phyloP scores from a whole-genome alignment of 2,888 invertebrate species.

The Parnassius smintheus region DNA sequence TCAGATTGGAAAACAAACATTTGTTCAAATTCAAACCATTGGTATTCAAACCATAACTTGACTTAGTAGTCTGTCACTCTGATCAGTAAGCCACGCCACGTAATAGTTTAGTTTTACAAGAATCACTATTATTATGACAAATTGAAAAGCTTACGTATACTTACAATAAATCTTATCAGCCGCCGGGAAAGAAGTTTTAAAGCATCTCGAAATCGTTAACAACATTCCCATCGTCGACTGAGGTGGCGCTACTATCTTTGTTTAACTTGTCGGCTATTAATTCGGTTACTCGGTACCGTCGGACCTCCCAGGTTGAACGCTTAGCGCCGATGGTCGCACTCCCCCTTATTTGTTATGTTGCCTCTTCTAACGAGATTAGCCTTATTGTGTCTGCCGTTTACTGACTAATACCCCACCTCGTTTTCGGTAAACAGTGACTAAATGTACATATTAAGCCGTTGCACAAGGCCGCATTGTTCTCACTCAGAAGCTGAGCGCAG shows the following conservation, averaged over 20 bases:
- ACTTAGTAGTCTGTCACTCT: no score
- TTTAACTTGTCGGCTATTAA: constrained; percentile 62
- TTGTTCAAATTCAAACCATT: no score
- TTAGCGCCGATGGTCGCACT: constrained; percentile 46
- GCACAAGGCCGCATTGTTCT: constrained; percentile 23
- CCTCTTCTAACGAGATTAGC: constrained; percentile 53
- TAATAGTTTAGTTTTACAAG: no score
- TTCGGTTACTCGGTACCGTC: constrained; percentile 44
- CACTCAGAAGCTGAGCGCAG: constrained; percentile 9
- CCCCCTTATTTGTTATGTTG: constrained; percentile 54
- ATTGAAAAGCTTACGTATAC: constrained; percentile 14
- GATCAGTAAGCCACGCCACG: no score
- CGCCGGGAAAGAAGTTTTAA: constrained; percentile 32
- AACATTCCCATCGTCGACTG: constrained; percentile 48
- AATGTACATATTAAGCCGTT: constrained; percentile 22
- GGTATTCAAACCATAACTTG: no score
- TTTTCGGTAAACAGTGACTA: constrained; percentile 26
- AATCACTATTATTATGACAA: constrained; percentile 6
- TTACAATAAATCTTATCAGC: constrained; percentile 29
- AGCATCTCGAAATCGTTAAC: constrained; percentile 37
- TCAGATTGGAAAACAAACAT: no score
- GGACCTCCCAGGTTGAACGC: constrained; percentile 68
- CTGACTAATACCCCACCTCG: constrained; percentile 36
- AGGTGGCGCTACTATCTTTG: constrained; percentile 45
- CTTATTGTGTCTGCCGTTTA: constrained; percentile 41